Conservation (phyloP, 2,888 invertebrate species). For the Drosophila fulvimacula region DNA sequence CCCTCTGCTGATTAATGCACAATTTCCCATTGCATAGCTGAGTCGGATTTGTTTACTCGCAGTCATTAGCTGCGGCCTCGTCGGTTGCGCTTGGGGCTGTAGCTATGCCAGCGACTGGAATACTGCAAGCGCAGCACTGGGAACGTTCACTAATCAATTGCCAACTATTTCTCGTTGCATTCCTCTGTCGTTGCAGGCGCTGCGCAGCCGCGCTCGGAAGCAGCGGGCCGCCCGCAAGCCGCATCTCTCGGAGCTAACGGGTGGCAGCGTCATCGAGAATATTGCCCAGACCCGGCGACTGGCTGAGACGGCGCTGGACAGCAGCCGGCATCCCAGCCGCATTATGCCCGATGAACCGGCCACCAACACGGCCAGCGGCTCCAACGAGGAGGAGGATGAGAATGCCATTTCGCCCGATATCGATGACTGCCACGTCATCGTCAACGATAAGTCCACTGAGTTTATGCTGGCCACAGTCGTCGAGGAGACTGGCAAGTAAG, state of each 20-base stretch:
- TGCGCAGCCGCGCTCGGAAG: slow-evolving; percentile 93
- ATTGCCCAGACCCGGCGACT: slow-evolving; percentile 92
- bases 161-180: background rate
- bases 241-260: slow-evolving; percentile 89
- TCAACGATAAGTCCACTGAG: slow-evolving; percentile 95
- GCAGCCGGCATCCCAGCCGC: slow-evolving; percentile 85
- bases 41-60: slow-evolving; percentile 27
- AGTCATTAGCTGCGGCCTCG: slow-evolving; percentile 1
- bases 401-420: slow-evolving; percentile 88
- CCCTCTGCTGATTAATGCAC: slow-evolving; percentile 60
- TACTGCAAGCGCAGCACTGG: background rate
- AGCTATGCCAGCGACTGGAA: background rate
- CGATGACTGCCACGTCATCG: slow-evolving; percentile 93
- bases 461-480: slow-evolving; percentile 95
- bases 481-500: slow-evolving; percentile 93
- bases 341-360: slow-evolving; percentile 90
- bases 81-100: background rate
- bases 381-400: slow-evolving; percentile 93
- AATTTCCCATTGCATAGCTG: slow-evolving; percentile 40
- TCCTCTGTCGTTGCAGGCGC: slow-evolving; percentile 87
- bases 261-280: slow-evolving; percentile 95
- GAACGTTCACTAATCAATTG: slow-evolving; percentile 6
- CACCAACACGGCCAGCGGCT: slow-evolving; percentile 95
- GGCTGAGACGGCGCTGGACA: slow-evolving; percentile 90
- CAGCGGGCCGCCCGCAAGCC: slow-evolving; percentile 92